Evolutionary conservation across 2,797 vertebrate species (phyloP).

Genomic region (Propithecus perrieri): DNA sequence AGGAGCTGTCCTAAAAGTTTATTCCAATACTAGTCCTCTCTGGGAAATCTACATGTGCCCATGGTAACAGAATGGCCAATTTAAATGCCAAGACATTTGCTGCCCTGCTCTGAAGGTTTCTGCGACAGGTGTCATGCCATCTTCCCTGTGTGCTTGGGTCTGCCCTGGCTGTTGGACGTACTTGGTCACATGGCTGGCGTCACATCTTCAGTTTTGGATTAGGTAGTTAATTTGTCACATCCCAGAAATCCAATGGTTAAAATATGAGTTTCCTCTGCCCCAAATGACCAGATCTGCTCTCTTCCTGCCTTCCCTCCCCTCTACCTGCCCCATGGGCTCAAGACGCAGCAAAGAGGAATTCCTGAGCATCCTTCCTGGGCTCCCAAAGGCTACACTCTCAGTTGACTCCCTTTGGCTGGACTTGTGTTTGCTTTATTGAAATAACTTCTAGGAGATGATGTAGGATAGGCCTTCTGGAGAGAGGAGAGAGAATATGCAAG

Average conservation of each 20-base stretch:
- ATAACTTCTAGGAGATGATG: not conserved
- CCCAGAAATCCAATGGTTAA: not conserved
- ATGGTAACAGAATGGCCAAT: not conserved
- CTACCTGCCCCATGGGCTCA: not conserved
- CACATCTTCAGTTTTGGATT: not conserved
- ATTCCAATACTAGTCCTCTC: not conserved
- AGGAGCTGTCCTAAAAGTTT: not conserved
- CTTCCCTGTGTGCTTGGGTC: not conserved
- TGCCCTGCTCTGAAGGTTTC: not conserved
- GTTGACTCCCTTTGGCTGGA: not conserved
- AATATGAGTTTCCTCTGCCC: not conserved
- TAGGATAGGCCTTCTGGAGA: not conserved
- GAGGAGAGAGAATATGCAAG: not conserved
- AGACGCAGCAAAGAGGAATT: not conserved
- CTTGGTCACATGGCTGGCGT: no score
- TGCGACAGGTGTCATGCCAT: rapidly evolving
- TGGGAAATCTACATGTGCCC: not conserved
- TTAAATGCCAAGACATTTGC: not conserved
- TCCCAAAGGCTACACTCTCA: not conserved
- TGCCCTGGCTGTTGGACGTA: rapidly evolving
- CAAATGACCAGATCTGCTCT: not conserved
- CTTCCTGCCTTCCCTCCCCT: not conserved
- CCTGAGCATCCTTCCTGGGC: not conserved
- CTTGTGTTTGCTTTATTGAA: not conserved
- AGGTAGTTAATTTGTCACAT: not conserved